These are phyloP conservation scores for Capitulum mitella DNA, from an alignment of 2,888 invertebrate genomes.

Conservation along the genomic window DNA sequence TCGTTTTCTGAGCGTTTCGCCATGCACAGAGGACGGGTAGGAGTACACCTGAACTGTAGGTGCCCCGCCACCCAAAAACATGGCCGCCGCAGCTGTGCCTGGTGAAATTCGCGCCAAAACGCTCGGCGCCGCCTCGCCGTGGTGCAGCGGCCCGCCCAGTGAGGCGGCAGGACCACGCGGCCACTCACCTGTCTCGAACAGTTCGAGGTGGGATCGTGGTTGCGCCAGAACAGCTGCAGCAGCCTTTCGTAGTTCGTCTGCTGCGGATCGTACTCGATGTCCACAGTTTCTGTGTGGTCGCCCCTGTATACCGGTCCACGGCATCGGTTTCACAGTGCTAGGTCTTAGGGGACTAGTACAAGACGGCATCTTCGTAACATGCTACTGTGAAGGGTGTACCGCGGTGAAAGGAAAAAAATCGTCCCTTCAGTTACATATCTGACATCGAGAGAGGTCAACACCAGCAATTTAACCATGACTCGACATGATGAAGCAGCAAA, in stretches of 20 bases:
- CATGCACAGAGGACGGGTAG: too few relatives aligned
- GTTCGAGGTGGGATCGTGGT: slow-evolving; percentile 80
- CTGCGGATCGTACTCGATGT: slow-evolving; percentile 81
- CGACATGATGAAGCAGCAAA: too few relatives aligned
- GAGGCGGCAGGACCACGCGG: too few relatives aligned
- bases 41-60: too few relatives aligned
- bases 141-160: too few relatives aligned
- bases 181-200: slow-evolving; percentile 70
- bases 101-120: too few relatives aligned
- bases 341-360: neutral
- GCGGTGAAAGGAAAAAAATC: neutral
- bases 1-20: too few relatives aligned
- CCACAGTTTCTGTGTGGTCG: slow-evolving; percentile 89
- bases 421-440: neutral
- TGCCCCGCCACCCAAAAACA: too few relatives aligned
- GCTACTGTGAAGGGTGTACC: neutral
- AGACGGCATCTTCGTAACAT: neutral
- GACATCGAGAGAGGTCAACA: neutral
- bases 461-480: too few relatives aligned
- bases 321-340: neutral
- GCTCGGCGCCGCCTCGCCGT: too few relatives aligned
- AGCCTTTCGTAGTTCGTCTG: slow-evolving; percentile 65
- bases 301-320: slow-evolving; percentile 55
- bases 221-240: slow-evolving; percentile 79
- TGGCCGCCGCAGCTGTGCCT: too few relatives aligned